Conservation (phyloP, 1,140 invertebrate genomes). For the Condylostylus longicornis region DNA sequence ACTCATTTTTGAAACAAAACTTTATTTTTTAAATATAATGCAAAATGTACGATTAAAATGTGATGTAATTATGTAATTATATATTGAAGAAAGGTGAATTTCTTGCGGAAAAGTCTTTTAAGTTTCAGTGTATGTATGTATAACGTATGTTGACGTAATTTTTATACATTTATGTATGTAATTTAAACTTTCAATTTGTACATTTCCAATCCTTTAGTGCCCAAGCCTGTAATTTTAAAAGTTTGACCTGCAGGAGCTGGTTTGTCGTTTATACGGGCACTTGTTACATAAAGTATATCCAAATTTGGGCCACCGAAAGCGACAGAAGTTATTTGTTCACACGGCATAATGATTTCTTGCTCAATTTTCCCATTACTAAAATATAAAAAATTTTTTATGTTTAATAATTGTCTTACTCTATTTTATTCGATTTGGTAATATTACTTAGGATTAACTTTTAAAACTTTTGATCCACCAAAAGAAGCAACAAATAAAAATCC, state of each 20-base stretch:
- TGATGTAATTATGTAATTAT: no score
- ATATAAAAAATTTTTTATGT: constrained; percentile 1
- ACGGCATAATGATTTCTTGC: constrained; percentile 37
- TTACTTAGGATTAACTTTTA: constrained; percentile 8
- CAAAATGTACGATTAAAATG: no score
- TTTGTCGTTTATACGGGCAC: constrained; percentile 40
- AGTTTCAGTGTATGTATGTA: no score
- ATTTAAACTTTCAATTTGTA: constrained; percentile 11
- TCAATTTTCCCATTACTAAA: constrained; percentile 23
- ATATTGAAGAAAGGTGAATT: no score
- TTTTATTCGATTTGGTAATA: no score
- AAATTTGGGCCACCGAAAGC: constrained; percentile 63
- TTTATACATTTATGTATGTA: no score
- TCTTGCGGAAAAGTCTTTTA: no score
- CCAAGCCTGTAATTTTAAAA: constrained; percentile 51
- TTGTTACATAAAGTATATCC: constrained; percentile 63
- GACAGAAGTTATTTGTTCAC: constrained; percentile 57
- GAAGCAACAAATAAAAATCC: constrained; percentile 52
- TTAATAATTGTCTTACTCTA: neutral
- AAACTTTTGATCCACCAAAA: constrained; percentile 34
- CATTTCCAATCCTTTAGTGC: constrained; percentile 38
- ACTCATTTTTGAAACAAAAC: no score
- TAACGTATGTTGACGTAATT: no score
- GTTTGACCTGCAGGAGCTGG: constrained; percentile 51
- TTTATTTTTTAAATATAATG: no score